Conservation (phyloP, 1,140 invertebrate genomes). For the Listronotus bonariensis region DNA sequence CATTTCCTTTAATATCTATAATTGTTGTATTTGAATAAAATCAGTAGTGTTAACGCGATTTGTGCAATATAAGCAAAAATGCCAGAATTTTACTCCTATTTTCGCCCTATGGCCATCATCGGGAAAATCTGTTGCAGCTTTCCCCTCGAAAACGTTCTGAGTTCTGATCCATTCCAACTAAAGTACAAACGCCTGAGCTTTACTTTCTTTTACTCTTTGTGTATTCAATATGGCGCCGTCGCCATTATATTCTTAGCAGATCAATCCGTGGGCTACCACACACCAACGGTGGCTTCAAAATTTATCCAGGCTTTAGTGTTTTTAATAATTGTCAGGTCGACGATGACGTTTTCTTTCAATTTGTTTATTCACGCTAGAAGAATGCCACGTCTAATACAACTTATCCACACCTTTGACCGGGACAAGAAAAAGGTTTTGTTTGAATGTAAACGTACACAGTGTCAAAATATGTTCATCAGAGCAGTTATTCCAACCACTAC, state of each 20-base stretch:
- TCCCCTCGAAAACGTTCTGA: constrained; percentile 12
- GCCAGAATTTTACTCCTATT: constrained; percentile 10
- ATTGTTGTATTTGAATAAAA: too few species aligned
- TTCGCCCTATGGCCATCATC: constrained; percentile 9
- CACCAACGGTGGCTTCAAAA: not conserved
- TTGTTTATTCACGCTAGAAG: constrained; percentile 14
- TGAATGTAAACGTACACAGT: not conserved
- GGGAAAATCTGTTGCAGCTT: constrained; percentile 19
- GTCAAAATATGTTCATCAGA: not conserved
- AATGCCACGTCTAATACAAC: constrained; percentile 18
- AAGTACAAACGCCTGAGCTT: constrained; percentile 6
- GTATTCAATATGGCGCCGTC: constrained; percentile 14
- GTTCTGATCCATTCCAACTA: constrained; percentile 15
- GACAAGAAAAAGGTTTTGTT: not conserved
- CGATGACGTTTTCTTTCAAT: constrained; percentile 2
- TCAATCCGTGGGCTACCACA: too few species aligned
- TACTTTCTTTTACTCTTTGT: constrained; percentile 1
- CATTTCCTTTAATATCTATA: too few species aligned
- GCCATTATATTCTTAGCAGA: constrained; percentile 33
- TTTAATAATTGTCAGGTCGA: constrained; percentile 4
- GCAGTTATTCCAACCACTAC: not conserved
- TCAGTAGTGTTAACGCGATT: too few species aligned
- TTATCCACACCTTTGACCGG: constrained; percentile 1
- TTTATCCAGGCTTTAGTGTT: constrained; percentile 4
- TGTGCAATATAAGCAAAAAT: not conserved